Evolutionary conservation across 2,113 vertebrate genomes (phyloP).

Genomic region (Globicephala melas): DNA sequence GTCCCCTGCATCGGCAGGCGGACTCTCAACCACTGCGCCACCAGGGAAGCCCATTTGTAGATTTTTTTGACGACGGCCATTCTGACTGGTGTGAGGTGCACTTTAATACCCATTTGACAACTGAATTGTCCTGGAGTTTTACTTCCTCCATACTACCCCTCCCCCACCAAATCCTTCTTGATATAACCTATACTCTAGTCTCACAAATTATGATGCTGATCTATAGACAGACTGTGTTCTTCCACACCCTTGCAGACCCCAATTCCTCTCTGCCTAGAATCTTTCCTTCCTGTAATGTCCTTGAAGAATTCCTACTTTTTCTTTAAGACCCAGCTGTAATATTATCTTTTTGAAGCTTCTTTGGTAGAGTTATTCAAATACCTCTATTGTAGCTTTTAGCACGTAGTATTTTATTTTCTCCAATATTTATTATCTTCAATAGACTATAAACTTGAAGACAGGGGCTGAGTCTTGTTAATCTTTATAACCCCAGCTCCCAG

Average conservation of each 20-base stretch:
- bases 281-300: neutral
- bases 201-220: neutral
- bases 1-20: too few relatives aligned
- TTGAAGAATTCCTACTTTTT: neutral
- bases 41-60: too few relatives aligned
- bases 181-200: neutral
- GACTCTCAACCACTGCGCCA: too few relatives aligned
- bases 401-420: neutral
- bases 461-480: neutral
- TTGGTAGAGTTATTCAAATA: neutral
- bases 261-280: neutral
- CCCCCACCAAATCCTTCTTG: neutral
- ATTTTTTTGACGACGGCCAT: too few relatives aligned
- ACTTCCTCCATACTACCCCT: neutral
- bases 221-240: neutral
- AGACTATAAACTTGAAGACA: neutral
- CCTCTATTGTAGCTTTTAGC: neutral
- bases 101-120: neutral
- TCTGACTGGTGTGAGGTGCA: too few relatives aligned
- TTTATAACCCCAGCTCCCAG: neutral
- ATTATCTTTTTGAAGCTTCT: neutral
- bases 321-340: neutral
- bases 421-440: neutral
- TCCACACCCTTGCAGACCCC: neutral
- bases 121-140: neutral